Evolutionary conservation across 1,140 invertebrate genomes (phyloP).

Genomic region (Alviniconcha marisindica): DNA sequence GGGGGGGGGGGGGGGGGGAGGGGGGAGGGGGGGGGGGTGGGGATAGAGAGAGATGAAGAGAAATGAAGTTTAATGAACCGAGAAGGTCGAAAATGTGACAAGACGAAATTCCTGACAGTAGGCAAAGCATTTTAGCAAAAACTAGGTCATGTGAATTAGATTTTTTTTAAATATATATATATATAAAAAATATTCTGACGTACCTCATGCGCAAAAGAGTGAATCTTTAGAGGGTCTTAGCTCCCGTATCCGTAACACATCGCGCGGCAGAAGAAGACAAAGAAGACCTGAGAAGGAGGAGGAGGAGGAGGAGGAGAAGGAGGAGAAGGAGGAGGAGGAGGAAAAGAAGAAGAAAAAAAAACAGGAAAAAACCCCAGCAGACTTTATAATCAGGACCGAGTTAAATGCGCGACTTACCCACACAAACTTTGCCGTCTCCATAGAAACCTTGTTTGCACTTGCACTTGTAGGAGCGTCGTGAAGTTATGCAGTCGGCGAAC

Average conservation of each 20-base stretch:
- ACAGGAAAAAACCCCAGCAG: not conserved
- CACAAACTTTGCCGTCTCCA: constrained; percentile 79
- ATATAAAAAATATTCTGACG: no score
- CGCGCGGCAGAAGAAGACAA: not conserved
- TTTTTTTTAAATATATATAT: no score
- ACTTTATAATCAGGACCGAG: not conserved
- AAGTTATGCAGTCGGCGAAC: constrained; percentile 64
- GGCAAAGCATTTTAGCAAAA: no score
- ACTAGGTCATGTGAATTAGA: no score
- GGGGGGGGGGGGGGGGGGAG: not conserved
- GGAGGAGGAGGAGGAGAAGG: not conserved
- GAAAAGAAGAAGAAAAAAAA: not conserved
- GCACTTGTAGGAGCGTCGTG: constrained; percentile 64
- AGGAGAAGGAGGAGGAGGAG: not conserved
- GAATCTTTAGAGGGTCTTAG: no score
- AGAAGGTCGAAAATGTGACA: no score
- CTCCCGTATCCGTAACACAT: no score
- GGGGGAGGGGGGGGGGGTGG: not conserved
- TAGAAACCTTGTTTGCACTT: constrained; percentile 80
- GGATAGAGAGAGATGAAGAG: not conserved
- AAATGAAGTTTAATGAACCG: no score
- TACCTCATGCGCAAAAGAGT: no score
- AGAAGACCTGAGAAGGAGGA: not conserved
- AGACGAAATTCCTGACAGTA: no score
- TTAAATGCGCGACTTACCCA: constrained; percentile 80